These are phyloP conservation scores for Lerema accius DNA, from an alignment of 1,140 invertebrate species.

Conservation along the genomic window DNA sequence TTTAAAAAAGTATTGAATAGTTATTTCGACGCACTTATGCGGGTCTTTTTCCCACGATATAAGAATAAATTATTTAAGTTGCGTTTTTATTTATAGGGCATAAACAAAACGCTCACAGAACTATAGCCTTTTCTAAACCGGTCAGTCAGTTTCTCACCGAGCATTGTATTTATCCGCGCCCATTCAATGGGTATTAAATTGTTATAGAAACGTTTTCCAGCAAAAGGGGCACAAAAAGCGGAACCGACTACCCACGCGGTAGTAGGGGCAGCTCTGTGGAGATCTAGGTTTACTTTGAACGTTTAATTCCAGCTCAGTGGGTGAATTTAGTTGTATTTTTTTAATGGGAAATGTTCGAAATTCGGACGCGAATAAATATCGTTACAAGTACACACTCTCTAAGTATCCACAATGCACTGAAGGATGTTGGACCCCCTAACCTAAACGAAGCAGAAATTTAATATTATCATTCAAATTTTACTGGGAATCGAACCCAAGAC, in stretches of 20 bases:
- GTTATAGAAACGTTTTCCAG: constrained; percentile 18
- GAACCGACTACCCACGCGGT: constrained; percentile 3
- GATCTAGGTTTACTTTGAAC: not conserved
- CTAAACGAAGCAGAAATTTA: no score
- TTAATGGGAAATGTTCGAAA: not conserved
- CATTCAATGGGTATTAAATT: constrained; percentile 11
- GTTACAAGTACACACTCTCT: no score
- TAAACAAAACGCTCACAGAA: not conserved
- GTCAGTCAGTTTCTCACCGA: constrained; percentile 6
- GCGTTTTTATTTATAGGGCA: not conserved
- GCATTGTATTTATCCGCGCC: constrained; percentile 1
- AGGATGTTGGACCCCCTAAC: no score
- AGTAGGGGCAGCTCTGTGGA: not conserved
- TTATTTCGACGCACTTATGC: no score
- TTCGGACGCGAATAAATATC: no score
- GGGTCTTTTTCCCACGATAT: no score
- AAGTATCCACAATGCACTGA: no score
- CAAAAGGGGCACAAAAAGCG: constrained; percentile 8
- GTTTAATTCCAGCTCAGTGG: no score
- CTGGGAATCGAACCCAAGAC: no score
- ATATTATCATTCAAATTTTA: no score
- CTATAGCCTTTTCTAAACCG: not conserved
- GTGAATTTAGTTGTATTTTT: not conserved
- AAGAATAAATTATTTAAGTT: not conserved
- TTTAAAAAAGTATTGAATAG: no score